Percentiles rank a stretch among this genome's conserved stretches.
Evolutionary conservation across 1,140 invertebrate species (phyloP).

Genomic region (Macrocentrus cingulum): DNA sequence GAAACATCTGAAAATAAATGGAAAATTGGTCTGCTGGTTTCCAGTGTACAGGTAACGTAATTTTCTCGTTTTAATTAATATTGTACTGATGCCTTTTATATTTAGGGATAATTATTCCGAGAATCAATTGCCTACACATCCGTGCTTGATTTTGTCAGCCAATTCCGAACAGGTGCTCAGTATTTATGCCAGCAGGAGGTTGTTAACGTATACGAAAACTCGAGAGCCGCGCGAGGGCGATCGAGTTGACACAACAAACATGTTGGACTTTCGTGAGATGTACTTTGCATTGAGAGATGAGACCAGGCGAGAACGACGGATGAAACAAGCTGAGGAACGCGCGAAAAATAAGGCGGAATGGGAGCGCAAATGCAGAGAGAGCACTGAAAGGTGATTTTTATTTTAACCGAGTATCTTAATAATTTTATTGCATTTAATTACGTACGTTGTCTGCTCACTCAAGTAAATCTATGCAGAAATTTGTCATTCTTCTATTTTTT

Average conservation of each 20-base stretch:
- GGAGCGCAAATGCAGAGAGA: constrained; percentile 37
- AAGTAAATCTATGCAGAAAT: too few species aligned
- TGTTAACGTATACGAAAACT: constrained; percentile 87
- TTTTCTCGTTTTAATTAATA: constrained; percentile 9
- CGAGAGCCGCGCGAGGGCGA: constrained; percentile 57
- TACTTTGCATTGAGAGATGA: constrained; percentile 69
- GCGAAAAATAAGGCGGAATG: constrained; percentile 45
- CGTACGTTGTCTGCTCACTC: neutral
- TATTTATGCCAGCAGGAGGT: constrained; percentile 74
- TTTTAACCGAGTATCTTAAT: constrained; percentile 8
- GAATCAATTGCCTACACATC: constrained; percentile 75
- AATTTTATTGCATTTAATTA: constrained; percentile 13
- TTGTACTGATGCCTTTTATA: constrained; percentile 34
- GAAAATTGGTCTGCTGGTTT: constrained; percentile 89
- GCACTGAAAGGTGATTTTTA: constrained; percentile 26
- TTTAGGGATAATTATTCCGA: constrained; percentile 77
- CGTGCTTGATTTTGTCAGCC: constrained; percentile 73
- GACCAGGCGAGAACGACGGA: constrained; percentile 62
- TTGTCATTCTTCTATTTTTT: too few species aligned
- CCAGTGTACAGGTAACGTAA: constrained; percentile 74
- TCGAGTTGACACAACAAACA: constrained; percentile 42
- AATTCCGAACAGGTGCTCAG: constrained; percentile 88
- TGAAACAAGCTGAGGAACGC: constrained; percentile 44
- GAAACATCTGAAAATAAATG: constrained; percentile 71
- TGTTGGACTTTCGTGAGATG: constrained; percentile 63